Percentiles rank a stretch among this genome's conserved stretches.
Evolutionary conservation across 1,140 invertebrate genomes (phyloP).

Genomic region (Diuraphis noxia): DNA sequence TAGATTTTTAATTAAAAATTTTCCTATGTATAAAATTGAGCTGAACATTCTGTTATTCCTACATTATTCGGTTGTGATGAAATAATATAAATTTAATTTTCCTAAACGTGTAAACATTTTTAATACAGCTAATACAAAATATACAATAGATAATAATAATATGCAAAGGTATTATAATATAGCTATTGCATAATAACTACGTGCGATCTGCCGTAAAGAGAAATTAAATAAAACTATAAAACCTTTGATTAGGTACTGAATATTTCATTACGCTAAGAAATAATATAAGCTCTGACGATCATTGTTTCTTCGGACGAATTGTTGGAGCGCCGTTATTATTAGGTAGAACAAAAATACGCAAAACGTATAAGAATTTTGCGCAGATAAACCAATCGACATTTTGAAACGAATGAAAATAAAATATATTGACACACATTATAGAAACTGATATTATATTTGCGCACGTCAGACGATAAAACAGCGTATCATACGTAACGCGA

Average conservation of each 20-base stretch:
- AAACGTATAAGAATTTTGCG: background rate
- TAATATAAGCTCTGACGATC: background rate
- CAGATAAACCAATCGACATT: background rate
- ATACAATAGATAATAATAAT: background rate
- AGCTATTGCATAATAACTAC: background rate
- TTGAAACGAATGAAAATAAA: background rate
- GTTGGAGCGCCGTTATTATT: background rate
- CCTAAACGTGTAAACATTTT: background rate
- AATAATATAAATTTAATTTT: background rate
- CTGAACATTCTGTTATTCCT: background rate
- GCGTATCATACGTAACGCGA: background rate
- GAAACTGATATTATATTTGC: background rate
- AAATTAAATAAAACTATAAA: background rate
- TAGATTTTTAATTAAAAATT: background rate
- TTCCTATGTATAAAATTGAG: background rate
- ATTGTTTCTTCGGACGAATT: background rate
- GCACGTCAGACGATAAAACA: background rate
- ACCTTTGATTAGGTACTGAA: background rate
- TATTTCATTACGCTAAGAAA: background rate
- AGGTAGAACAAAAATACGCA: background rate
- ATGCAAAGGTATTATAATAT: background rate
- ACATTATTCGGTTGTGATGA: background rate
- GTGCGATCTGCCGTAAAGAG: background rate
- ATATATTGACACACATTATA: background rate
- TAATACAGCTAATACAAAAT: background rate